Evolutionary conservation across 2,888 invertebrate species (phyloP).

Genomic region (Lottia gigantea): DNA sequence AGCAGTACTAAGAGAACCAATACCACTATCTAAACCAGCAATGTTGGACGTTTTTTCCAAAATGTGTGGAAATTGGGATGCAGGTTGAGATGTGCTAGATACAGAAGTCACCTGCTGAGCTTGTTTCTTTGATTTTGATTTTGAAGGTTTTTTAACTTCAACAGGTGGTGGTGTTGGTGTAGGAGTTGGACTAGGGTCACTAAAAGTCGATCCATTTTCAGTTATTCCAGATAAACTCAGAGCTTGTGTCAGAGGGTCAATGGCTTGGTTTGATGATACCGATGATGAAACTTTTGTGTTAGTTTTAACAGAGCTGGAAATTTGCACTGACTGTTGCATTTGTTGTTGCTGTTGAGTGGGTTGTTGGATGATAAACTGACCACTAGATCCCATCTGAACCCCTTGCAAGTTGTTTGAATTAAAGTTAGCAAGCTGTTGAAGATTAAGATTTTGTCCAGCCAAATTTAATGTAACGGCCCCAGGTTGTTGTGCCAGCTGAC

Average conservation of each 20-base stretch:
- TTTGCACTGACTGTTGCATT: conserved; percentile 25
- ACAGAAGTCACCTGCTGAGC: not conserved
- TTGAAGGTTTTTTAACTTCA: not conserved
- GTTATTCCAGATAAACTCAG: conserved; percentile 24
- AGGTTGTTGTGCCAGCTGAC: conserved; percentile 24
- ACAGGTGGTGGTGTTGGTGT: conserved; percentile 5
- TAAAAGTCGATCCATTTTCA: conserved; percentile 3
- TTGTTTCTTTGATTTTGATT: conserved; percentile 1
- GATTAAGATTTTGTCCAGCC: conserved; percentile 47
- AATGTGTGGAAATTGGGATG: conserved; percentile 16
- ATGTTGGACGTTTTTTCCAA: conserved; percentile 5
- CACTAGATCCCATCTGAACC: conserved; percentile 26
- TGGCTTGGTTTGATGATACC: not conserved
- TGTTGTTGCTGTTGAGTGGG: conserved; percentile 30
- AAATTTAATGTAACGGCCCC: conserved; percentile 49
- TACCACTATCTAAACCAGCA: not conserved
- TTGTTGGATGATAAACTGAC: conserved; percentile 23
- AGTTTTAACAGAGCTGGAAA: conserved; percentile 10
- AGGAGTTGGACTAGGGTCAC: not conserved
- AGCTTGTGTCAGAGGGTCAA: conserved; percentile 21
- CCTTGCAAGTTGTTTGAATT: conserved; percentile 29
- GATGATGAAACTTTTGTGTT: not conserved
- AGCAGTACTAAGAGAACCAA: conserved; percentile 24
- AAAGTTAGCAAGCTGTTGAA: conserved; percentile 39
- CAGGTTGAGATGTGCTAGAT: not conserved